Base-by-base conservation (phyloP, 2,113 vertebrate species). In the Stigmatopora nigra region DNA sequence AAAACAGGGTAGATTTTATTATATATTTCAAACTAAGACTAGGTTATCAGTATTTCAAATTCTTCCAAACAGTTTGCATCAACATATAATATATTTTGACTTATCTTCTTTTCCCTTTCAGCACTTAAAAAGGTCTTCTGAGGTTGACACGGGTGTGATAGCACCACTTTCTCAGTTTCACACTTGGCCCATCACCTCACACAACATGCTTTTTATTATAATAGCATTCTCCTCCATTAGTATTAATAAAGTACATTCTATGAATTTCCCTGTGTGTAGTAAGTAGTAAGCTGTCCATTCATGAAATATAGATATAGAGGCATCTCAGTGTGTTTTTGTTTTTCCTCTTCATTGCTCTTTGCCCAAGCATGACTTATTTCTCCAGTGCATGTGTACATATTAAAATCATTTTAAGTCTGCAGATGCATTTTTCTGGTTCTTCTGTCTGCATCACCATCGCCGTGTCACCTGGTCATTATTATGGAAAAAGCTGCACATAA, bases 131-230 rank as follows among this genome's bases (percentile, higher is more conserved):
- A 86, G 82, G 76, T 68, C 66, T 82, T 56, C 63, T 70, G 66
- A 66, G 80, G 78, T 87, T 86, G 81, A 88, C 82, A 82, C 47
- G 83, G 75, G 82, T 85, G 87, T 84, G 81, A 86, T 65, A 67
- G 69, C 67, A 73, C 78, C 61, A 78, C 77, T 68, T 82, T 66
- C 65, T 49, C 69, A 38, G 58, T 70, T 65, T 79, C 78, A 76
- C 80, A 82, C 78, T 72, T 47, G 59, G 68, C 67, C 66, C 69
- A 48, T 83, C 83, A 82, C 72, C 76, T 73, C 61, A 70, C 76
- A 82, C 80, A 79, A 77, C 73, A 77, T 65, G 78, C 83, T 85
- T 83, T 31, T 82, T 71, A 77, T 80, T 80, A 73, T 80, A 80
- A 85, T 76, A 80, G 80, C 78, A 81, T 75, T 61, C 19, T 47